Evolutionary conservation across 1,140 invertebrate species (phyloP), one percentile per base, ranked within the genome.

Genomic region (Zaprionus lachaisei): DNA sequence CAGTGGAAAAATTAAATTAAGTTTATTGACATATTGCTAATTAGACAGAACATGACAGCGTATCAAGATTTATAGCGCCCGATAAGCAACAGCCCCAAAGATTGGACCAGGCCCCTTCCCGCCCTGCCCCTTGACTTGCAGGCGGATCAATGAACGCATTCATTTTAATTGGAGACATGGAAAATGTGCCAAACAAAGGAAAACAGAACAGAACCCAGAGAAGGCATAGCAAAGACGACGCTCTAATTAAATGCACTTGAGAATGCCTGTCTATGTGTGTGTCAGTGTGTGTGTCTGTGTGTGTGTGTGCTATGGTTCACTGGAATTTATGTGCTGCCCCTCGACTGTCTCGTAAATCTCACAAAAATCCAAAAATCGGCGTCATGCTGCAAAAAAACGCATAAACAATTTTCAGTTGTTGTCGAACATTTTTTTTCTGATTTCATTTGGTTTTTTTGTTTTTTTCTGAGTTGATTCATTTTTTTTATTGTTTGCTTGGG

Each of bases 1-100:
- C 31, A 67, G 68, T 71, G 67, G 56, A 75, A 76, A 91, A 91
- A 91, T 86, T 89, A 82, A 89, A 86, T 86, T 92, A 92, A 92
- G 83, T 92, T 92, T 92, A 92, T 92, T 92, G 90, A 92, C 90
- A 92, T 92, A 92, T 92, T 92, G 83, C 90, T 92, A 91, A 92
- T 92, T 92, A 92, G 90, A 92, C 90, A 92, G 90, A 92, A 92
- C 90, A 92, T 92, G 90, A 92, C 90, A 92, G 86, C 85, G 76
- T 92, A 91, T 92, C 90, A 92, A 92, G 90, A 92, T 92, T 92
- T 92, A 92, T 92, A 66, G 90, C 78, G 80, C 77, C 80, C 80
- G 90, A 92, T 92, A 92, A 90, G 84, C 76, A 75, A 66, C 58
- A 57, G 41, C 74, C 51, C 22, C 41, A 31, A 56, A 51, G 37